Base-by-base conservation (phyloP, 2,113 vertebrate genomes). In the Scomber japonicus region DNA sequence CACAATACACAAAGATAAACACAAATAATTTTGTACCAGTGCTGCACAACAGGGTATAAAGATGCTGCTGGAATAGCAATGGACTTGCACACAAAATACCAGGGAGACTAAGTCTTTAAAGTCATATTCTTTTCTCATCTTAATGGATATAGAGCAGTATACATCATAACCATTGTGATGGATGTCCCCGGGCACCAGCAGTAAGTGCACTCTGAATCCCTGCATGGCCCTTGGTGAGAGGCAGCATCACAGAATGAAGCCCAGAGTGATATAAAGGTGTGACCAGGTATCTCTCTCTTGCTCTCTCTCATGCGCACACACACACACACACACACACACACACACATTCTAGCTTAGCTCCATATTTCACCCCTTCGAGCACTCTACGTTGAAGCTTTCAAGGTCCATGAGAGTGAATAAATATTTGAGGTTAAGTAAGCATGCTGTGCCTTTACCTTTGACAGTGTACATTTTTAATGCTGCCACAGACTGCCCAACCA, bases 391-490 rank as follows among this genome's bases (percentile, higher is more conserved):
- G 56, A 82, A 63, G 90, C 88, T 93, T 93, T 92, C 83, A 93
- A 88, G 65, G 69, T 53, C 86, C 65, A 61, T n/a, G 64, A 90
- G 54, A 80, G 89, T 79, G 88, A 93, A 93, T 92, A 93, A 84
- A 93, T 93, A 93, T 93, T 93, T 91, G 86, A 86, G 71, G 56
- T 85, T 80, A 91, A 90, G 80, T 86, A 91, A 91, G 83, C 83
- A 74, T 35, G 49, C 77, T 59, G 69, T 63, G 86, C 56, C 75
- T 59, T 69, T 76, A 76, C 74, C 63, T 78, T 66, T 81, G 86
- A 82, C 79, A 75, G 84, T 76, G 61, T 85, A 57, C 79, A 92
- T 94, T 87, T 90, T 95, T 93, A 91, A 93, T 88, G 78, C 74
- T 17, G 80, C 80, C 74, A 66, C 79, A 80, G 64, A 80, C 50